These are phyloP conservation scores for Colius striatus DNA, from an alignment of 2,113 vertebrate genomes.

Conservation along the genomic window DNA sequence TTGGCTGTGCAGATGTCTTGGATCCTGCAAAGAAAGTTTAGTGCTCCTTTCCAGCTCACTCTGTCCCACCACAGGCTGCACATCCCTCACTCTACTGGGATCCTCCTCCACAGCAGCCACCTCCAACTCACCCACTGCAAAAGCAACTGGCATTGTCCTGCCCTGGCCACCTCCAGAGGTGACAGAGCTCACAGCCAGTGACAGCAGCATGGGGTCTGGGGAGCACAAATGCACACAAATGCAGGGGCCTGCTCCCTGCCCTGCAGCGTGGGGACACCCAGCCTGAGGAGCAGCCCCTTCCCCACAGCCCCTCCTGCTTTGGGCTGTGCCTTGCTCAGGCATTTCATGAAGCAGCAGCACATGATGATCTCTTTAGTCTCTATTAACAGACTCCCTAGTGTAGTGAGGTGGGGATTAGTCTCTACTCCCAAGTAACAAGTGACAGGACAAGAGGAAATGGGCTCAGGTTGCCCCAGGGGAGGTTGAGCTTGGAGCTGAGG, in stretches of 20 bases:
- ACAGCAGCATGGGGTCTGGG: accelerated
- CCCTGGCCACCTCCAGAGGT: not conserved
- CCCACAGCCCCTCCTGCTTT: not conserved
- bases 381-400: not conserved
- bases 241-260: not conserved
- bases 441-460: no score
- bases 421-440: no score
- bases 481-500: no score
- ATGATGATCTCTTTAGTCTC: not conserved
- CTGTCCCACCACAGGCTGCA: not conserved
- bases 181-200: not conserved
- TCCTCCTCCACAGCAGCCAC: not conserved
- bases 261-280: accelerated
- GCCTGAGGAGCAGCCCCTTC: not conserved
- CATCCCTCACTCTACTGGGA: not conserved
- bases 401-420: no score
- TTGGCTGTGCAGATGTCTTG: accelerated
- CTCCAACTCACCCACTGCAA: not conserved
- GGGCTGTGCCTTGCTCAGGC: not conserved
- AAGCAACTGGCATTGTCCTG: not conserved
- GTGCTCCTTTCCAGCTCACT: not conserved
- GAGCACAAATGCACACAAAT: no score
- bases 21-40: not conserved
- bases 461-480: no score
- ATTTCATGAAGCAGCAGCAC: not conserved